Evolutionary conservation across 2,888 invertebrate genomes (phyloP), one percentile per base, ranked within the genome.

Genomic region (Pyrochroa serraticornis): DNA sequence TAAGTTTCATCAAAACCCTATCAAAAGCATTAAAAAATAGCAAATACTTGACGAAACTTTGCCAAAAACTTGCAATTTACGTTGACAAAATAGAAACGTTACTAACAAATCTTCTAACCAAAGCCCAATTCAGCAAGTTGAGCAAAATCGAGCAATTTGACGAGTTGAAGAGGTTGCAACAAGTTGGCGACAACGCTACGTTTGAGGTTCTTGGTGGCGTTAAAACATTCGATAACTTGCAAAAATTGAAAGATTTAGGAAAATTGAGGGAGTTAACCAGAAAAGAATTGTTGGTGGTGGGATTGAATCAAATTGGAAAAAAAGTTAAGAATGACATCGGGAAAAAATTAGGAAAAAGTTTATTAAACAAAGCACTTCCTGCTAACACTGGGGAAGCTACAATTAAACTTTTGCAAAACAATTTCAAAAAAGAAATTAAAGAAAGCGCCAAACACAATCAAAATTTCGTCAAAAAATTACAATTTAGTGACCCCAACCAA

Each of bases 41-140:
- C 32, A 30, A 10, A 10, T 43, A 51, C 10, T 36, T 51, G 37
- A 42, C 41, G 10, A 9, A 30, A 1, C 10, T 51, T 7, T 43
- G 51, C 43, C 10, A 6, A 0, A 14, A 36, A 9, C 7, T 51
- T 0, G 51, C 43, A 1, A 14, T 34, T 22, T 6, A 30, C 8
- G 42, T 49, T 8, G 49, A 49, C 12, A 41, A 34, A 49, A 14
- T 49, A 3, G 49, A 34, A 7, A 10, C 14, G 10, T n/a, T 22
- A 1, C 12, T 44, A 8, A 13, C 32, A 1, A 10, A 33, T 1
- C 3, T 41, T 0, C 10, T 49, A 6, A 8, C 30, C 2, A 14
- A 14, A 1, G 49, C 41, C 1, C 34, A 49, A 22, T 41, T 49
- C 13, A 38, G 39, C 32, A 48, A 48, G 33, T 22, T 48, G 22